These are phyloP conservation scores for Proterorhinus semilunaris DNA, from an alignment of 2,113 vertebrate genomes.

Conservation along the genomic window DNA sequence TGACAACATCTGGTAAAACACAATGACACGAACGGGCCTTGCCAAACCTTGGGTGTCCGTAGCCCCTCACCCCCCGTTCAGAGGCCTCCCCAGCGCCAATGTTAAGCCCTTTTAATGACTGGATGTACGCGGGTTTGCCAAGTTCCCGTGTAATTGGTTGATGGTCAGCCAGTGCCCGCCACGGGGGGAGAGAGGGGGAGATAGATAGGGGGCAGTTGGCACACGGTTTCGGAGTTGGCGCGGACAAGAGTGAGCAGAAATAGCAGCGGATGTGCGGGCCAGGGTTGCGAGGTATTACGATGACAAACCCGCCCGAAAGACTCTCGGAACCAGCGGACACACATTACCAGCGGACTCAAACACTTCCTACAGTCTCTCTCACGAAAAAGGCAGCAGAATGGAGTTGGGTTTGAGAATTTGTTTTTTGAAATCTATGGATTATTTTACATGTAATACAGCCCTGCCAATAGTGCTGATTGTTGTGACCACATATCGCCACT, in stretches of 20 bases:
- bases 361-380: no score
- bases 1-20: slow-evolving; percentile 65
- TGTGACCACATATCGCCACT: no score
- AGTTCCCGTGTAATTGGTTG: slow-evolving; percentile 74
- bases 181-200: background rate
- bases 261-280: slow-evolving; percentile 46
- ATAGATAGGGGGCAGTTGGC: slow-evolving; percentile 35
- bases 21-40: slow-evolving; percentile 46
- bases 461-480: no score
- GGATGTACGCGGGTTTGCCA: slow-evolving; percentile 67
- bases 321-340: no score
- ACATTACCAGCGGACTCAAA: no score
- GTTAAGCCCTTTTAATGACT: slow-evolving; percentile 71
- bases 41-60: slow-evolving; percentile 55
- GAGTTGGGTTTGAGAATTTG: no score
- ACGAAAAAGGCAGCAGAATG: no score
- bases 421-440: no score
- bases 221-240: slow-evolving; percentile 48
- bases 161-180: slow-evolving; percentile 63
- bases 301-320: no score
- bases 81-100: slow-evolving; percentile 48
- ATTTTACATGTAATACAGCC: no score
- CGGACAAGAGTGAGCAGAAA: slow-evolving; percentile 43
- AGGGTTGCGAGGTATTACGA: no score
- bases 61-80: slow-evolving; percentile 14